phyloP scores from a whole-genome alignment of 1,140 invertebrate species.

The Macrobrachium rosenbergii region DNA sequence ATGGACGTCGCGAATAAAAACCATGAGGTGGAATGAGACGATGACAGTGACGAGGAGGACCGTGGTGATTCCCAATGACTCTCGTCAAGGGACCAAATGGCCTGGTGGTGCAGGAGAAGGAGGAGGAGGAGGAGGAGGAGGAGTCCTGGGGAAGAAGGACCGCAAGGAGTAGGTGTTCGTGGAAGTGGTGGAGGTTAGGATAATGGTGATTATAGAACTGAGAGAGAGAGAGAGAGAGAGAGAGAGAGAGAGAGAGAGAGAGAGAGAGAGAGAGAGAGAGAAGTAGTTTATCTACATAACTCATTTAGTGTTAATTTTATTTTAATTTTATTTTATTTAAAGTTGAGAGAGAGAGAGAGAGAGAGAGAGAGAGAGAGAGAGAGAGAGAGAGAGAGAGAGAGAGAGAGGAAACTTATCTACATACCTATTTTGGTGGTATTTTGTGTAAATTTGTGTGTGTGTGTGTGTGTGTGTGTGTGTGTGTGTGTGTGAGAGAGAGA shows the following conservation, averaged over 20 bases:
- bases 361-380: too few relatives aligned
- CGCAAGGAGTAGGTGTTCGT: not conserved
- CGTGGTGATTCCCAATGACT: too few relatives aligned
- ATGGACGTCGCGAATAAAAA: constrained; percentile 48
- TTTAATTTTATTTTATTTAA: too few relatives aligned
- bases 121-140: constrained; percentile 7
- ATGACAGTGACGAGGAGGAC: constrained; percentile 6
- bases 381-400: too few relatives aligned
- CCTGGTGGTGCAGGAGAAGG: too few relatives aligned
- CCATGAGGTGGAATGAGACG: constrained; percentile 42
- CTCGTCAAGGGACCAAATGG: constrained; percentile 18
- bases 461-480: too few relatives aligned
- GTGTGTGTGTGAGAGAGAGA: too few relatives aligned
- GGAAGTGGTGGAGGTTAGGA: not conserved
- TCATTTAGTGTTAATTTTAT: not conserved
- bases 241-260: not conserved
- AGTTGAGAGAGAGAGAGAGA: too few relatives aligned
- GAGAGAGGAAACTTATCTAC: too few relatives aligned
- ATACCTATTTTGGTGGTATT: too few relatives aligned
- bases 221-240: not conserved
- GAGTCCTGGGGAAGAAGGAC: not conserved
- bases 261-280: not conserved
- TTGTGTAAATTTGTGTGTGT: too few relatives aligned
- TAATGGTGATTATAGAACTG: not conserved
- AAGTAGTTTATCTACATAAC: not conserved